Percentiles rank a stretch among this genome's conserved stretches.
Conservation (phyloP, 2,113 vertebrate species). For the Delphinus delphis region DNA sequence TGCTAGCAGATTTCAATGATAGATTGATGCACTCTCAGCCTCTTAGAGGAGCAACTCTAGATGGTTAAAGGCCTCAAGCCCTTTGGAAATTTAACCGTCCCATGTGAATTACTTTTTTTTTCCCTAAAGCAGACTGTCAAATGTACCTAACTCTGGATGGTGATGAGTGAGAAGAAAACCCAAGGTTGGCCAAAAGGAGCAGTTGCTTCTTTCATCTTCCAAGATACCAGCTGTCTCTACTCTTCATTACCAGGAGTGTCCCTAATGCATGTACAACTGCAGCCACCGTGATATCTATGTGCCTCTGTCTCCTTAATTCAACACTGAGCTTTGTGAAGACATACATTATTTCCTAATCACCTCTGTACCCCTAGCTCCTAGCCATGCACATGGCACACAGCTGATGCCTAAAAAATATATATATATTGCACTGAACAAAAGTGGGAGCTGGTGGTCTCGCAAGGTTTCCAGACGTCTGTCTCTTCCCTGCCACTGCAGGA, state of each 20-base stretch:
- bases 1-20: neutral
- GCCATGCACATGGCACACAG: neutral
- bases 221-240: conserved; percentile 15
- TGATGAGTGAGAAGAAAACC: conserved; percentile 18
- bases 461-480: neutral
- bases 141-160: neutral
- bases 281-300: neutral
- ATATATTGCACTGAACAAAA: neutral
- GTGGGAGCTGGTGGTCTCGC: neutral
- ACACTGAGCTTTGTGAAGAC: neutral
- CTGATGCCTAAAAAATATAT: neutral
- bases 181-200: neutral
- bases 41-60: conserved; percentile 6
- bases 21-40: neutral
- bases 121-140: neutral
- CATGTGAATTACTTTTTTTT: neutral
- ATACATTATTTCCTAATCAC: neutral
- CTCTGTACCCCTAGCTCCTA: neutral
- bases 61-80: neutral
- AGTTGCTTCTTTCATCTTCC: neutral
- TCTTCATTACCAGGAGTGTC: neutral
- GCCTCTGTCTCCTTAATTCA: neutral
- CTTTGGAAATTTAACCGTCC: conserved; percentile 34
- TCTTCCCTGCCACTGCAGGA: neutral
- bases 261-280: neutral